Conservation (phyloP, 2,888 invertebrate species). For the Psylliodes chrysocephalus region DNA sequence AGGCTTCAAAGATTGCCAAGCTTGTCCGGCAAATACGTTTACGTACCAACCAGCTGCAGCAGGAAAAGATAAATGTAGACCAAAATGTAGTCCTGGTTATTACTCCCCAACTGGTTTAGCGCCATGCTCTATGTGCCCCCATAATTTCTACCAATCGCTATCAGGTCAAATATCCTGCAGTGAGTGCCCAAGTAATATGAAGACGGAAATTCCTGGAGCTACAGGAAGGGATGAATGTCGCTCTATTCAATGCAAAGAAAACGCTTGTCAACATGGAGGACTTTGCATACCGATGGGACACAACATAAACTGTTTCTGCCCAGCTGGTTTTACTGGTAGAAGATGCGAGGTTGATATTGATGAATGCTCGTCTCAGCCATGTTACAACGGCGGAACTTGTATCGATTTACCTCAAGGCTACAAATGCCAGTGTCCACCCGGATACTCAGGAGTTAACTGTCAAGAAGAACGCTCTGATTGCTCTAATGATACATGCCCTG, state of each 20-base stretch:
- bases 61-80: conserved; percentile 82
- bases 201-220: conserved; percentile 83
- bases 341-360: conserved; percentile 95
- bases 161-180: conserved; percentile 86
- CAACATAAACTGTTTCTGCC: conserved; percentile 90
- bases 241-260: conserved; percentile 86
- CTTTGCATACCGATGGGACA: conserved; percentile 89
- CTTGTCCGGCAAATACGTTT: conserved; percentile 88
- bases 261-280: conserved; percentile 90
- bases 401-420: conserved; percentile 93
- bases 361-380: conserved; percentile 93
- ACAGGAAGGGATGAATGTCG: conserved; percentile 87
- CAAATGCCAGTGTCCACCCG: conserved; percentile 86
- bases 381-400: conserved; percentile 92
- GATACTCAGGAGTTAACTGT: conserved; percentile 93
- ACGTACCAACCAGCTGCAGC: conserved; percentile 93
- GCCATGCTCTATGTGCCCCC: conserved; percentile 92
- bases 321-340: conserved; percentile 92
- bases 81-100: conserved; percentile 88
- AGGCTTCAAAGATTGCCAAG: conserved; percentile 93
- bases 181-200: conserved; percentile 92
- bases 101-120: conserved; percentile 94
- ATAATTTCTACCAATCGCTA: conserved; percentile 89
- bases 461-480: conserved; percentile 94
- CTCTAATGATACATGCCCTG: conserved; percentile 89